phyloP scores from a whole-genome alignment of 1,140 invertebrate species.

The Bombus impatiens region DNA sequence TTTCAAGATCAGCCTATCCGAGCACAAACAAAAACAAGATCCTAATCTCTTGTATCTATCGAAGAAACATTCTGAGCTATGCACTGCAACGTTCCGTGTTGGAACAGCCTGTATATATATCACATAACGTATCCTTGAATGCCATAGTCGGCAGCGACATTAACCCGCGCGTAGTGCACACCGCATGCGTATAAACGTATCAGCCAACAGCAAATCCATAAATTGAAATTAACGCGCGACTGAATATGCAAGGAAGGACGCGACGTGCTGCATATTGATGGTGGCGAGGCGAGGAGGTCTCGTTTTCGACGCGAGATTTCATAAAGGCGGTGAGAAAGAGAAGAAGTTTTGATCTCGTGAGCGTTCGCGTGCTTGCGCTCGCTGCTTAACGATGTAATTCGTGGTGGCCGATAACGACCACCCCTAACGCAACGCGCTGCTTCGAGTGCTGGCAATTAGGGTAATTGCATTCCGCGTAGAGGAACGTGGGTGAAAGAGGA shows the following conservation, averaged over 20 bases:
- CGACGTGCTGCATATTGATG: not conserved
- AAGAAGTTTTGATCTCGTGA: not conserved
- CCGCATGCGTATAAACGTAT: not conserved
- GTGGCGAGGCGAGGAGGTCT: not conserved
- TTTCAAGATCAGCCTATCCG: no score
- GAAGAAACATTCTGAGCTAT: no score
- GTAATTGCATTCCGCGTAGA: conserved; percentile 74
- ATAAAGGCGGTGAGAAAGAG: not conserved
- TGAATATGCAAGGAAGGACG: conserved; percentile 3
- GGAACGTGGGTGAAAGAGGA: conserved; percentile 56
- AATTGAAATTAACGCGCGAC: conserved; percentile 19
- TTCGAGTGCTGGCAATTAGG: conserved; percentile 69
- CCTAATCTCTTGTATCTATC: no score
- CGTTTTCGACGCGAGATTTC: not conserved
- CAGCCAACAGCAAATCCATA: not conserved
- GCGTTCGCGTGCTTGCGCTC: not conserved
- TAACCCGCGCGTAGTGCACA: no score
- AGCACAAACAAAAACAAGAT: no score
- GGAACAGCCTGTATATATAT: no score
- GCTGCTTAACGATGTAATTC: conserved; percentile 74
- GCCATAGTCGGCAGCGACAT: no score
- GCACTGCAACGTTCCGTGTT: no score
- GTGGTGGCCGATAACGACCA: conserved; percentile 73
- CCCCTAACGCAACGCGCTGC: conserved; percentile 72
- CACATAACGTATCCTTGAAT: no score